Conservation (phyloP, 2,113 vertebrate genomes). For the Aptenodytes forsteri region DNA sequence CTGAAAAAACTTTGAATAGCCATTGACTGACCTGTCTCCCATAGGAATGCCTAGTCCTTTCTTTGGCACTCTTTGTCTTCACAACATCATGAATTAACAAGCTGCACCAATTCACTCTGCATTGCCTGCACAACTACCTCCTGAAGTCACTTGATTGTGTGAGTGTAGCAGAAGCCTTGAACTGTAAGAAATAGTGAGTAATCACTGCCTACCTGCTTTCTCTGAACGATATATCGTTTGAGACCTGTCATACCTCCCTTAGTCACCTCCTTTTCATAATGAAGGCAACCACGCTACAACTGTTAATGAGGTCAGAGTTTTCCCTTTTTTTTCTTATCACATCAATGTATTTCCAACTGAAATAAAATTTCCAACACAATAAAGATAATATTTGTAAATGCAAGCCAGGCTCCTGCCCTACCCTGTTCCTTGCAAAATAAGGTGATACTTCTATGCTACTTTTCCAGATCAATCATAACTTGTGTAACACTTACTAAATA, state of each 20-base stretch:
- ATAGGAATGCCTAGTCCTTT: neutral
- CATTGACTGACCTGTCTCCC: neutral
- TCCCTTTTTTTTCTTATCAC: neutral
- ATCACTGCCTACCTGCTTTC: constrained; percentile 4
- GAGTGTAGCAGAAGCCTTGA: neutral
- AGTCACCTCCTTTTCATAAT: neutral
- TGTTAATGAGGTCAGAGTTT: neutral
- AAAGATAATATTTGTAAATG: neutral
- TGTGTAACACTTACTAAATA: neutral
- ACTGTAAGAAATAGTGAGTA: neutral
- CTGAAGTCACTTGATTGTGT: neutral
- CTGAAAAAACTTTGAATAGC: neutral
- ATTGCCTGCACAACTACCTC: neutral
- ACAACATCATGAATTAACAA: neutral
- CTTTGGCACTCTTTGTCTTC: neutral
- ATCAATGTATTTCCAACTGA: neutral
- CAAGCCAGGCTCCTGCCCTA: neutral
- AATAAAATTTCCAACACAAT: neutral
- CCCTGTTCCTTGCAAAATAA: neutral
- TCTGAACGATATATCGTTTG: neutral
- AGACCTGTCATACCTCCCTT: neutral
- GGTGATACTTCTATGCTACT: neutral
- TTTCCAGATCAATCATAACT: neutral
- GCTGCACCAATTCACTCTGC: neutral
- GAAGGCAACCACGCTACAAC: neutral